Conservation (phyloP, 2,797 vertebrate species). For the Glossophaga mutica region DNA sequence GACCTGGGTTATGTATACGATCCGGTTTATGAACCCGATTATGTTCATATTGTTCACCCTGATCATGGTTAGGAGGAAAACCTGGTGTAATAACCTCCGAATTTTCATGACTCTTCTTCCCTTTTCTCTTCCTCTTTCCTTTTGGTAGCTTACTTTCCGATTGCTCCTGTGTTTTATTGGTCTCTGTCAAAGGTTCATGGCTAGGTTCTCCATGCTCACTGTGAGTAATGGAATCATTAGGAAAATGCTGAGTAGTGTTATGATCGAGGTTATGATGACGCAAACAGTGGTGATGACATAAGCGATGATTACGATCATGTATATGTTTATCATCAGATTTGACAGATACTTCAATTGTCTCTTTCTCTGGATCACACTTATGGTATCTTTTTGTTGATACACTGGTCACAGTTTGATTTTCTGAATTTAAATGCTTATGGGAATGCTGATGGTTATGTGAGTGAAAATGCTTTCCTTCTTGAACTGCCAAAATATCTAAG, state of each 20-base stretch:
- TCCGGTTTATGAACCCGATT: slow-evolving; percentile 83
- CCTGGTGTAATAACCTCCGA: slow-evolving; percentile 73
- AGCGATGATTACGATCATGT: slow-evolving; percentile 76
- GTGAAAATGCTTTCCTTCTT: slow-evolving; percentile 90
- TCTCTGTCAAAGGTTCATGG: slow-evolving; percentile 78
- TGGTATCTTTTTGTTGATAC: slow-evolving; percentile 72
- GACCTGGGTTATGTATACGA: slow-evolving; percentile 70
- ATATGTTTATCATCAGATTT: slow-evolving; percentile 72
- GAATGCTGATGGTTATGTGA: slow-evolving; percentile 76
- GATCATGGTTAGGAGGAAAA: slow-evolving; percentile 64
- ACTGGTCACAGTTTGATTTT: slow-evolving; percentile 79
- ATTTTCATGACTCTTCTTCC: slow-evolving; percentile 78
- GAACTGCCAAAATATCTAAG: slow-evolving; percentile 91
- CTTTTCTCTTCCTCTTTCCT: slow-evolving; percentile 80
- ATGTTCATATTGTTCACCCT: slow-evolving; percentile 76
- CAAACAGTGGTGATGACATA: slow-evolving; percentile 76
- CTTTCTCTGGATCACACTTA: slow-evolving; percentile 80
- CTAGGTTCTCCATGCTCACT: slow-evolving; percentile 74
- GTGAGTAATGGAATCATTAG: slow-evolving; percentile 73
- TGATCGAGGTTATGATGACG: slow-evolving; percentile 79
- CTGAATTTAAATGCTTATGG: slow-evolving; percentile 76
- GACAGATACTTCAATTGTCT: slow-evolving; percentile 46
- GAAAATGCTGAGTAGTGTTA: slow-evolving; percentile 77
- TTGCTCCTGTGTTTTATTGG: slow-evolving; percentile 84
- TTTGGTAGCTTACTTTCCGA: slow-evolving; percentile 78